phyloP scores from a whole-genome alignment of 2,113 vertebrate genomes.

The Delphinapterus leucas region DNA sequence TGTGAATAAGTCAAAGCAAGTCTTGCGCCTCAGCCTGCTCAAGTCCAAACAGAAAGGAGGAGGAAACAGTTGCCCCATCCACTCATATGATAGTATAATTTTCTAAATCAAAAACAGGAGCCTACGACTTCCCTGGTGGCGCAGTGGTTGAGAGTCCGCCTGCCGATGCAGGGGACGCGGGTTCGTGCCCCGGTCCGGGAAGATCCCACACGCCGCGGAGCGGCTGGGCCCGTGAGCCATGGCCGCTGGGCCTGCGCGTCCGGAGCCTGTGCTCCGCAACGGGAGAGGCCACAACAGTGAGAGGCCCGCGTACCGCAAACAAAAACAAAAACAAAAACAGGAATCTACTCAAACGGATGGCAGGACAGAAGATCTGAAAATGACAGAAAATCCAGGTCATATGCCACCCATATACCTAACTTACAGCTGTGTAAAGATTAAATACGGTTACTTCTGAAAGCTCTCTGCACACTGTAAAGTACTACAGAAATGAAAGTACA shows the following conservation, averaged over 20 bases:
- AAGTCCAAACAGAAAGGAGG: background rate
- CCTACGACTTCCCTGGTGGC: background rate
- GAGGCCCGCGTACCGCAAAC: no score
- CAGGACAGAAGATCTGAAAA: background rate
- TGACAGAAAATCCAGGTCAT: background rate
- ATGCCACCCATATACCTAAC: background rate
- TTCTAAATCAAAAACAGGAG: conserved; percentile 25
- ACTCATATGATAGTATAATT: background rate
- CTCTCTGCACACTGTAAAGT: background rate
- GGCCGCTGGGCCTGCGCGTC: no score
- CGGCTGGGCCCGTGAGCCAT: no score
- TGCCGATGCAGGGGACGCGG: no score
- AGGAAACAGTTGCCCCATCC: background rate
- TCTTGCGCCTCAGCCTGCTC: background rate
- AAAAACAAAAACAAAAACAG: background rate
- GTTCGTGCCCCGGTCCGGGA: no score
- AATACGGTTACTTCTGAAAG: background rate
- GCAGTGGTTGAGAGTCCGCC: no score
- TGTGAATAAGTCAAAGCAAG: conserved; percentile 28
- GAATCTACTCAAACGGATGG: background rate
- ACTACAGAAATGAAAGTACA: background rate
- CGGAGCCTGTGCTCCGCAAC: no score
- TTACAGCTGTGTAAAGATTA: background rate
- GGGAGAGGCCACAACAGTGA: no score
- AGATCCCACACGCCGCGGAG: no score